These are phyloP conservation scores for Dichetophora obliterata DNA, from an alignment of 2,888 invertebrate genomes.

Conservation along the genomic window DNA sequence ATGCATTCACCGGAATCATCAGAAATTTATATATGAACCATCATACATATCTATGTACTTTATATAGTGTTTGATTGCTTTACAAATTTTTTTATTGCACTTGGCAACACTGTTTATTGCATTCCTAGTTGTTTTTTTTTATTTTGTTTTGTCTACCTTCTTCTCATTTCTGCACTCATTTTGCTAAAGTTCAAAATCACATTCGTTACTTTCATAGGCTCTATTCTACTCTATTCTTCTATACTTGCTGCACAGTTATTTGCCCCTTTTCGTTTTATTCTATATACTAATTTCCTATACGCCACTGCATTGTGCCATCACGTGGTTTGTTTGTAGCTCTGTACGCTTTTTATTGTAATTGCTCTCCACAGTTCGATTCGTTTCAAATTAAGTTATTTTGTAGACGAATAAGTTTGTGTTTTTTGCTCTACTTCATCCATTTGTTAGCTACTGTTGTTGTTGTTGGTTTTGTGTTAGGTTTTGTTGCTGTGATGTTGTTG, in stretches of 20 bases:
- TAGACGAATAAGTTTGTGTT: conserved; percentile 29
- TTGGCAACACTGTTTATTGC: conserved; percentile 30
- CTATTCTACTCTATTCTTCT: background rate
- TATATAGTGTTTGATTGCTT: background rate
- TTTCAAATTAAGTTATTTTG: conserved; percentile 36
- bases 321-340: conserved; percentile 16
- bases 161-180: background rate
- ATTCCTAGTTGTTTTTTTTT: conserved; percentile 7
- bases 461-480: background rate
- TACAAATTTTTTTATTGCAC: background rate
- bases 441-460: background rate
- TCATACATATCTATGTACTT: background rate
- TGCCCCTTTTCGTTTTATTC: background rate
- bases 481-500: background rate
- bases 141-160: background rate
- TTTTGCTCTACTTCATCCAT: background rate
- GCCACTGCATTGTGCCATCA: background rate
- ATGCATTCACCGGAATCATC: background rate
- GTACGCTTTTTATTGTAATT: conserved; percentile 36
- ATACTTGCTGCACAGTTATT: background rate
- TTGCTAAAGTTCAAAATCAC: conserved; percentile 35
- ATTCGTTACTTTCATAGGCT: conserved; percentile 7
- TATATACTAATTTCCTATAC: background rate
- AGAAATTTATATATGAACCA: background rate
- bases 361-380: conserved; percentile 32